Conservation (phyloP, 2,113 vertebrate species). For the Tachycineta bicolor region DNA sequence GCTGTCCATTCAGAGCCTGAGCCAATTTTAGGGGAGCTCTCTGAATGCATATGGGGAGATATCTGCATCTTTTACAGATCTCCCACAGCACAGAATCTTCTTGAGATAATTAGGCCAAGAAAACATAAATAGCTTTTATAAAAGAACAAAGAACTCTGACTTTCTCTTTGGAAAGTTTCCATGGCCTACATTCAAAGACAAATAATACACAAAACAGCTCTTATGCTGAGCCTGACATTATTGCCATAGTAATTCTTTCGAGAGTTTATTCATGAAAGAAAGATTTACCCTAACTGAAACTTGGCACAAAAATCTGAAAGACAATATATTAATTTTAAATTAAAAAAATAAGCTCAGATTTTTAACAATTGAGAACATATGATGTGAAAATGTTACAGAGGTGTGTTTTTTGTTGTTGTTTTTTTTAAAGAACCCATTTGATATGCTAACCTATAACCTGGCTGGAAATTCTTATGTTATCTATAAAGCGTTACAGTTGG, state of each 20-base stretch:
- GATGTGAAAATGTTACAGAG: background rate
- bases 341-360: background rate
- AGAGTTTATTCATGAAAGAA: background rate
- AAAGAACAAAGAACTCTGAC: background rate
- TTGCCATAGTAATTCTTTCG: background rate
- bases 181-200: conserved; percentile 21
- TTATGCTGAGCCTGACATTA: conserved; percentile 13
- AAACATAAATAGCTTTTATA: conserved; percentile 1
- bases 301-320: background rate
- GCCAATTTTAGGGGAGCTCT: background rate
- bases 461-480: background rate
- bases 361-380: background rate
- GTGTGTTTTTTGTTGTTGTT: background rate
- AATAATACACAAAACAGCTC: background rate
- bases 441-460: background rate
- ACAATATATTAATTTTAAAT: conserved; percentile 13
- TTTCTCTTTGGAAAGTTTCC: conserved; percentile 15
- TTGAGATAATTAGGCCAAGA: background rate
- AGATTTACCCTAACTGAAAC: background rate
- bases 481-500: background rate
- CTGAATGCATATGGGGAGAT: background rate
- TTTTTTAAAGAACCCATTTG: background rate
- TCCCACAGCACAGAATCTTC: conserved; percentile 1
- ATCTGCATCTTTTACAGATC: background rate
- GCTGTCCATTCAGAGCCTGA: background rate